These are phyloP conservation scores for Elephantulus edwardii DNA, from an alignment of 2,113 vertebrate species.

Conservation along the genomic window DNA sequence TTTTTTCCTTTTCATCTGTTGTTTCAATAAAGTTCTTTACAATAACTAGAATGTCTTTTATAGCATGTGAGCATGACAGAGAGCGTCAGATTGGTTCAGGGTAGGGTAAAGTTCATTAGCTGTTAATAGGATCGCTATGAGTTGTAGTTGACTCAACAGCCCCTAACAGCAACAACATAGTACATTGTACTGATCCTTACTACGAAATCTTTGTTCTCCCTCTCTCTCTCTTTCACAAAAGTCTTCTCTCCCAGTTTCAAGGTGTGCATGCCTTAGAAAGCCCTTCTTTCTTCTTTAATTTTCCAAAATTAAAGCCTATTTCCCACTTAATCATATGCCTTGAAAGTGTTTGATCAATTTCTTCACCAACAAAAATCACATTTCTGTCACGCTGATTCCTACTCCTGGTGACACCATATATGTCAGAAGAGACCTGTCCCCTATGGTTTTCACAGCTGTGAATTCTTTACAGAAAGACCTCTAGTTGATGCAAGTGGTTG, in stretches of 20 bases:
- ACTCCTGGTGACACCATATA: not conserved
- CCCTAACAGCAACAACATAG: too few relatives aligned
- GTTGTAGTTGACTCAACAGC: too few relatives aligned
- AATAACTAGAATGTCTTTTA: too few relatives aligned
- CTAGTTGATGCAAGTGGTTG: not conserved
- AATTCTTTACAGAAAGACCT: not conserved
- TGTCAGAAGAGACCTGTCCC: not conserved
- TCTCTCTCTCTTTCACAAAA: not conserved
- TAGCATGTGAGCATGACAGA: too few relatives aligned
- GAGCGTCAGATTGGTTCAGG: too few relatives aligned
- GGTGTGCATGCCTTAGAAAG: accelerated
- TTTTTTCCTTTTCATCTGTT: not conserved
- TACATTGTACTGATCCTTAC: not conserved
- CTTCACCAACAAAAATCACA: not conserved
- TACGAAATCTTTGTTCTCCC: not conserved
- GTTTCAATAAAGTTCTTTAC: too few relatives aligned
- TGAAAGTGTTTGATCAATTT: not conserved
- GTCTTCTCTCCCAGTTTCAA: too few relatives aligned
- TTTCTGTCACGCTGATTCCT: not conserved
- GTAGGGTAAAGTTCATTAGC: too few relatives aligned
- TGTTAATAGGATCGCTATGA: too few relatives aligned
- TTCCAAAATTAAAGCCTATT: not conserved
- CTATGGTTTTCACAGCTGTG: not conserved
- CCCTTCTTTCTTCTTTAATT: not conserved
- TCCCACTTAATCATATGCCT: not conserved